These are phyloP conservation scores for Drosophila austrosaltans DNA, from an alignment of 2,888 invertebrate species.

Conservation along the genomic window DNA sequence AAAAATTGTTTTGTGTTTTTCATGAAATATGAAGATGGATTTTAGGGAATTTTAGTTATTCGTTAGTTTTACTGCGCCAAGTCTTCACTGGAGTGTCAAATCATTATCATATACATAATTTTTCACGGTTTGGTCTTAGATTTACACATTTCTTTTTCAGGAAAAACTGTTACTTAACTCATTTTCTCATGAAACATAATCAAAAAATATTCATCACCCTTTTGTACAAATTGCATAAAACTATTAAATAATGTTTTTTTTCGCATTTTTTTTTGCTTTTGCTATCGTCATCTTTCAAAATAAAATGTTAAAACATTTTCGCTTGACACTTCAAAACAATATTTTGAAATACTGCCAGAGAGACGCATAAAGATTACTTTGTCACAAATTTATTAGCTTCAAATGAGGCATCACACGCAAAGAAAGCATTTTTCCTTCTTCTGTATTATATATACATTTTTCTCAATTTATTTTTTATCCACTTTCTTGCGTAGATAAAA, in stretches of 20 bases:
- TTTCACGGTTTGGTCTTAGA: too few species aligned
- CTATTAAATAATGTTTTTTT: not conserved
- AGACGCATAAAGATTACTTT: conserved; percentile 39
- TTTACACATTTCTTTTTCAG: not conserved
- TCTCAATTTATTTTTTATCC: conserved; percentile 60
- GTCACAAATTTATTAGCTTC: conserved; percentile 42
- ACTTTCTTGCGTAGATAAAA: conserved; percentile 62
- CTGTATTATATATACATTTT: conserved; percentile 27
- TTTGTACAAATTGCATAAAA: not conserved
- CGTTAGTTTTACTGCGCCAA: too few species aligned
- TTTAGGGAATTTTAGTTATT: too few species aligned
- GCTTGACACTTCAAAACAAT: conserved; percentile 1
- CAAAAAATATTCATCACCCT: not conserved
- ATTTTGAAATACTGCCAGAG: conserved; percentile 29
- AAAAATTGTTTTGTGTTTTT: too few species aligned
- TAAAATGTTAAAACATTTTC: conserved; percentile 2
- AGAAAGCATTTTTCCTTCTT: conserved; percentile 22
- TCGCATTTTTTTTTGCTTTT: not conserved
- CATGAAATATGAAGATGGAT: too few species aligned
- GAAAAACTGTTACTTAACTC: not conserved
- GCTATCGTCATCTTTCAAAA: not conserved
- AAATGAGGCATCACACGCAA: conserved; percentile 25
- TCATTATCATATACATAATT: too few species aligned
- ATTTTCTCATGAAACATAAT: not conserved
- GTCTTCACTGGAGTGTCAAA: too few species aligned